phyloP scores from a whole-genome alignment of 2,797 vertebrate species.

The Macropus fuliginosus region DNA sequence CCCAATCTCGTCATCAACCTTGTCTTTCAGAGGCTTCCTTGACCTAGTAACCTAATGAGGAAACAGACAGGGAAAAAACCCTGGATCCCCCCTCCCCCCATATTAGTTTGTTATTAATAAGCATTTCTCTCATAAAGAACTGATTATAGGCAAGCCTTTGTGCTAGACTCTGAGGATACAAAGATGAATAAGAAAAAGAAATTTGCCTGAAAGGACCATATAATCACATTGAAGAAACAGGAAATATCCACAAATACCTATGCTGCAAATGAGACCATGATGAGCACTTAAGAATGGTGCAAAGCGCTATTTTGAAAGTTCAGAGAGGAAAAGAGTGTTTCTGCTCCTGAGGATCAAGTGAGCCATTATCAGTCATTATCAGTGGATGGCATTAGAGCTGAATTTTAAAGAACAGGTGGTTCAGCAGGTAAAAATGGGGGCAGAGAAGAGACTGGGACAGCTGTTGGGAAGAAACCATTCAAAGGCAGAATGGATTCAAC shows the following conservation, averaged over 20 bases:
- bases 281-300: not conserved
- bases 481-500: not conserved
- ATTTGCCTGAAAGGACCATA: not conserved
- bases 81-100: not conserved
- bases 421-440: not conserved
- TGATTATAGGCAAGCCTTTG: not conserved
- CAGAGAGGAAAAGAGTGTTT: not conserved
- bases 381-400: not conserved
- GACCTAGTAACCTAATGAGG: not conserved
- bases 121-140: not conserved
- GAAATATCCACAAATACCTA: not conserved
- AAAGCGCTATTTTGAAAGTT: not conserved
- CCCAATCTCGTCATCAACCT: not conserved
- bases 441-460: not conserved
- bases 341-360: not conserved
- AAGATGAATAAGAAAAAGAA: not conserved
- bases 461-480: not conserved
- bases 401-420: not conserved
- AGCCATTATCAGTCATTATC: not conserved
- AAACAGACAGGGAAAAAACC: not conserved
- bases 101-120: not conserved
- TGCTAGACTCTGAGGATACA: not conserved
- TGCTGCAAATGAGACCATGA: not conserved
- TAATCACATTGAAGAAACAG: not conserved
- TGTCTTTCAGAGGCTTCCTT: not conserved